These are phyloP conservation scores for Odontothrips loti DNA, from an alignment of 2,888 invertebrate species.

Conservation along the genomic window DNA sequence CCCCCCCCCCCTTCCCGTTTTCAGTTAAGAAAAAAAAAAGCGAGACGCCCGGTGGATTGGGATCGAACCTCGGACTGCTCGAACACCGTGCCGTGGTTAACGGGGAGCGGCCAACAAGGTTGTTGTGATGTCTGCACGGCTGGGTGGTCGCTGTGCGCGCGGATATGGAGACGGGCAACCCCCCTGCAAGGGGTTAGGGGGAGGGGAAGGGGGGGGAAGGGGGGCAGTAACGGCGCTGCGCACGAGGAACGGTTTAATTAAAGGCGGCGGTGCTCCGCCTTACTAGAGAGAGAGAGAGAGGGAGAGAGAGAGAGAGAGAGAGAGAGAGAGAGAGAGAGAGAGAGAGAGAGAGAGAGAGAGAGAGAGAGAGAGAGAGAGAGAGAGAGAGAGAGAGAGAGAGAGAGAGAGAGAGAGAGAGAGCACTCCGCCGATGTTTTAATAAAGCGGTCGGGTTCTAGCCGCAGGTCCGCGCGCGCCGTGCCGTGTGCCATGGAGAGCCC, in stretches of 20 bases:
- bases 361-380: background rate
- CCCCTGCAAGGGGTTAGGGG: background rate
- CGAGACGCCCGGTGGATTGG: background rate
- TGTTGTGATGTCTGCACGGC: no score
- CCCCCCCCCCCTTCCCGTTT: background rate
- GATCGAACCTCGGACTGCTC: background rate
- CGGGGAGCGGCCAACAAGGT: background rate
- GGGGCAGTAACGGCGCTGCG: background rate
- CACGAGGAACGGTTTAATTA: slow-evolving; percentile 6
- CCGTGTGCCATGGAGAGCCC: background rate
- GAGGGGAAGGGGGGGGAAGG: background rate
- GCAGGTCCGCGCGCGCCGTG: background rate
- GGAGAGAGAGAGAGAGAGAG: no score
- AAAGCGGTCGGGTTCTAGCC: background rate
- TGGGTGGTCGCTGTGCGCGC: no score
- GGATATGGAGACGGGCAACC: no score
- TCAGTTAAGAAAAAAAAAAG: background rate
- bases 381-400: background rate
- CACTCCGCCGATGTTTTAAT: slow-evolving; percentile 10
- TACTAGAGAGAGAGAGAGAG: background rate
- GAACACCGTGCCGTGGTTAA: background rate
- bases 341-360: background rate
- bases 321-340: background rate
- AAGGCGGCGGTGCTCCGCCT: background rate
- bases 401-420: background rate